Evolutionary conservation across 2,888 invertebrate species (phyloP).

Genomic region (Aplocera efformata): DNA sequence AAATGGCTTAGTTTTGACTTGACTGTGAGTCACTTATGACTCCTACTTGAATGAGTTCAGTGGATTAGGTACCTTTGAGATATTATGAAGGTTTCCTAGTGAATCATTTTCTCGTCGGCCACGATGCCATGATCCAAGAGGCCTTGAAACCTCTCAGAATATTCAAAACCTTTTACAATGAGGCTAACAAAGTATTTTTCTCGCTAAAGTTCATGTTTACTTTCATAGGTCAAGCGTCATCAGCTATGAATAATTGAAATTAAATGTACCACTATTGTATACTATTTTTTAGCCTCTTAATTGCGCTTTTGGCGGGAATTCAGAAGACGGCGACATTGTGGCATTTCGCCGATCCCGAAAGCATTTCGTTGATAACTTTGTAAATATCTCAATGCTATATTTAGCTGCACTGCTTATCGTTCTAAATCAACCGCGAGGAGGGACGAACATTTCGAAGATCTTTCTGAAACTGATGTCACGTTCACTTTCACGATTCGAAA

Average conservation of each 20-base stretch:
- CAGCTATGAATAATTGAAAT: not conserved
- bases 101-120: not conserved
- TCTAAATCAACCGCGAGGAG: too few species aligned
- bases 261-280: not conserved
- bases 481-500: too few species aligned
- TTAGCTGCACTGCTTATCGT: too few species aligned
- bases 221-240: conserved; percentile 1
- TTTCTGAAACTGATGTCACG: too few species aligned
- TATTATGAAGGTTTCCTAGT: conserved; percentile 1
- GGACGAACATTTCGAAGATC: too few species aligned
- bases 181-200: conserved; percentile 1
- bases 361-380: not conserved
- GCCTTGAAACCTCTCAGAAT: conserved; percentile 3
- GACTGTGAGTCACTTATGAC: conserved; percentile 29
- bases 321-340: conserved; percentile 21
- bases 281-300: too few species aligned
- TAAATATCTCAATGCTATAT: too few species aligned
- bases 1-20: conserved; percentile 28
- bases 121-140: not conserved
- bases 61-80: not conserved
- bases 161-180: conserved; percentile 7
- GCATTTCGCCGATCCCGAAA: conserved; percentile 11
- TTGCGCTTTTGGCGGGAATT: conserved; percentile 23
- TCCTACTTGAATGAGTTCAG: conserved; percentile 4
- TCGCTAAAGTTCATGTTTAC: not conserved